These are phyloP conservation scores for Rostratula benghalensis DNA, from an alignment of 2,113 vertebrate species.

Conservation along the genomic window DNA sequence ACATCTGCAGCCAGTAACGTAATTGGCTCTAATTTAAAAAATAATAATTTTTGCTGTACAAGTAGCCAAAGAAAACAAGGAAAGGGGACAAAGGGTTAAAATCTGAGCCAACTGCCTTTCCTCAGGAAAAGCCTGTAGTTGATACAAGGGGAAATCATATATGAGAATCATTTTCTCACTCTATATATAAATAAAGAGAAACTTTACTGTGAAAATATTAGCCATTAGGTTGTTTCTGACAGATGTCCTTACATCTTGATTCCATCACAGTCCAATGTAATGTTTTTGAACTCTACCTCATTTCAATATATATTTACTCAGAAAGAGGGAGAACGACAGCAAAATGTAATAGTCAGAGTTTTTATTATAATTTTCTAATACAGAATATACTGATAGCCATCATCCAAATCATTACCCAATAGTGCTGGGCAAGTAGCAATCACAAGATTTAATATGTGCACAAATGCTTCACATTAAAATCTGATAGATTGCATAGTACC, in stretches of 20 bases:
- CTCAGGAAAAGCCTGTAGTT: conserved; percentile 68
- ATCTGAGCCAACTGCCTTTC: conserved; percentile 58
- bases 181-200: conserved; percentile 58
- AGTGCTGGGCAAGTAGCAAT: neutral
- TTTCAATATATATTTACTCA: conserved; percentile 34
- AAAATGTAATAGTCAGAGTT: neutral
- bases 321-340: neutral
- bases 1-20: conserved; percentile 17
- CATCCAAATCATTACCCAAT: conserved; percentile 20
- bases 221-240: neutral
- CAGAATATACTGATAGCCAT: neutral
- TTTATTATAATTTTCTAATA: conserved; percentile 19
- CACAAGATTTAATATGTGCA: neutral
- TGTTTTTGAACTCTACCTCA: conserved; percentile 14
- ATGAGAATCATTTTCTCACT: conserved; percentile 53
- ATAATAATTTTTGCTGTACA: conserved; percentile 48
- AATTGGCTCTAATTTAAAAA: conserved; percentile 61
- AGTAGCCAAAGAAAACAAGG: conserved; percentile 70
- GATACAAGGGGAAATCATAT: conserved; percentile 51
- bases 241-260: conserved; percentile 26
- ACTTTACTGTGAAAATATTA: conserved; percentile 33
- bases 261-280: conserved; percentile 6
- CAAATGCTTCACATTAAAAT: conserved; percentile 45
- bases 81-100: conserved; percentile 58
- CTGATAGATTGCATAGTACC: neutral